Evolutionary conservation across 1,140 invertebrate genomes (phyloP).

Genomic region (Belonocnema kinseyi): DNA sequence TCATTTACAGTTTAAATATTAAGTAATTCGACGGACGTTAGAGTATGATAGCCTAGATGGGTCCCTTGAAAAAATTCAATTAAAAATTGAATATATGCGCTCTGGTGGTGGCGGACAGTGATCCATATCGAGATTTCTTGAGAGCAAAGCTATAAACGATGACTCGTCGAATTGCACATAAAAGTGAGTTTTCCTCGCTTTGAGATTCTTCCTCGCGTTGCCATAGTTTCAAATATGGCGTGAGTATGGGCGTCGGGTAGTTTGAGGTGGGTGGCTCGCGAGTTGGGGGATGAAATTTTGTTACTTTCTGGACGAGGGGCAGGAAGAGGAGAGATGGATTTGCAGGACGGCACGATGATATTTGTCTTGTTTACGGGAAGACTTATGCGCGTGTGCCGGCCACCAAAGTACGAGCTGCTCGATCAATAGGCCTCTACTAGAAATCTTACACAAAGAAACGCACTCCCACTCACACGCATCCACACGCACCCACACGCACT

Average conservation of each 20-base stretch:
- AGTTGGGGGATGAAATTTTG: constrained; percentile 49
- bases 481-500: constrained; percentile 37
- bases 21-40: no score
- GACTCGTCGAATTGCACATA: constrained; percentile 16
- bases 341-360: constrained; percentile 71
- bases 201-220: constrained; percentile 34
- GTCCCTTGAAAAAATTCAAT: no score
- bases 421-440: constrained; percentile 75
- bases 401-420: constrained; percentile 65
- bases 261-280: constrained; percentile 44
- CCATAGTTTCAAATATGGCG: constrained; percentile 45
- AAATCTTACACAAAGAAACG: constrained; percentile 66
- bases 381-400: constrained; percentile 75
- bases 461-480: constrained; percentile 31
- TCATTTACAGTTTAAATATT: no score
- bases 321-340: constrained; percentile 63
- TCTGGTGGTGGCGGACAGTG: not conserved
- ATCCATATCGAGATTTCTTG: constrained; percentile 18
- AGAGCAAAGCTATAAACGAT: constrained; percentile 23
- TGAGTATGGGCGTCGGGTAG: constrained; percentile 45
- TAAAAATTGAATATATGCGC: not conserved
- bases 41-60: no score
- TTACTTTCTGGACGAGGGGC: constrained; percentile 44
- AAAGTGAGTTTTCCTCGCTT: constrained; percentile 29
- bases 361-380: constrained; percentile 74